Base-by-base conservation (phyloP, 2,888 invertebrate species). In the Yponomeuta evonymella region DNA sequence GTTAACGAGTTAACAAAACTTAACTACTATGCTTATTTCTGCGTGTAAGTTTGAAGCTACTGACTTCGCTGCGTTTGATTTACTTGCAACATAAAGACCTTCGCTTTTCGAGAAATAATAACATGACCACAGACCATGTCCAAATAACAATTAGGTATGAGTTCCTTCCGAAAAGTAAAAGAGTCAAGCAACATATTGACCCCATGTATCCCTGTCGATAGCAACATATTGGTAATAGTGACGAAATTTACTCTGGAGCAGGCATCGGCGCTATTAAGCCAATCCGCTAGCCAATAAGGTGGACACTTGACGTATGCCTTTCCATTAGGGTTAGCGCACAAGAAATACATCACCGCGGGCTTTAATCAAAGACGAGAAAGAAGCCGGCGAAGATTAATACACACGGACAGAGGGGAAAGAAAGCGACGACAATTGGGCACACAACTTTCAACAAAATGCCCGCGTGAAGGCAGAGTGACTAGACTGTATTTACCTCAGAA, bases 231-330 rank as follows among this genome's bases (percentile, higher is more conserved):
- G 67, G 72, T 75, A 74, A 72, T 74, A 76, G 81, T 84, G 83
- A 85, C 84, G 79, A 85, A 84, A 86, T 84, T 83, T 81, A 84
- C 79, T 81, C 79, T 78, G 78, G 76, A 77, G 72, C 80, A 81
- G 79, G 78, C 83, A 84, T 85, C 84, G 87, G 81, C 84, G 83
- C 84, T 81, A 88, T 90, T 87, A 88, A 87, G 81, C 84, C 87
- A 85, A 89, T 89, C 84, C 84, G 81, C 85, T 79, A 81, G 85
- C 88, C 89, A 91, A 91, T 91, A 90, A 88, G 84, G 89, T 87
- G 83, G 89, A 87, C 88, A 88, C 90, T 90, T 92, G 91, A 92
- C 83, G 87, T 88, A 92, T 90, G 88, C 79, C 84, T 87, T 90
- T 87, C 90, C 90, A 91, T 92, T 91, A 92, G 84, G 88, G 87